A percentile compares a stretch with the other conserved stretches of the same genome.
Conservation (phyloP, 2,888 invertebrate genomes). For the Watsonalla binaria region DNA sequence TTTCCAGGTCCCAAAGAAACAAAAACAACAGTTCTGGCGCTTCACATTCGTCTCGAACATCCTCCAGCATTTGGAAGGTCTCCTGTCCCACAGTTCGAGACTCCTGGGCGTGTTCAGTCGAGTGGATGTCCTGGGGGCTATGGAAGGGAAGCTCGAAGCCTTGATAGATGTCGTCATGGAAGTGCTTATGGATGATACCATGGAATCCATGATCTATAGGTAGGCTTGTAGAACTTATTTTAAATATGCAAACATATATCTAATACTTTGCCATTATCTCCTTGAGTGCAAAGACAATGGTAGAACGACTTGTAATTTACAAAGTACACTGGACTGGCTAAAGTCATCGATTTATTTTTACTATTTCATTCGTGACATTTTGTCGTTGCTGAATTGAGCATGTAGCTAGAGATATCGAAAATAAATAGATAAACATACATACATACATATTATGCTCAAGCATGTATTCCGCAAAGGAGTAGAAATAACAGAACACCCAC, state of each 20-base stretch:
- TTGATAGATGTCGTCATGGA: slow-evolving; percentile 61
- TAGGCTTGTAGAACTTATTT: slow-evolving; percentile 17
- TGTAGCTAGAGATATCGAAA: too few species aligned
- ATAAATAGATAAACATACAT: too few species aligned
- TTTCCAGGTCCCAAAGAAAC: slow-evolving; percentile 52
- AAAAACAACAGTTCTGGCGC: slow-evolving; percentile 65
- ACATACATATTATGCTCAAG: too few species aligned
- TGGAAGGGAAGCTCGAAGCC: slow-evolving; percentile 49
- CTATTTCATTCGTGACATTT: too few species aligned
- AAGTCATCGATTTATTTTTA: too few species aligned
- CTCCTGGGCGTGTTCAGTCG: slow-evolving; percentile 63
- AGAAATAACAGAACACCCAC: too few species aligned
- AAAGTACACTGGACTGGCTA: too few species aligned
- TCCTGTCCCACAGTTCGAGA: slow-evolving; percentile 58
- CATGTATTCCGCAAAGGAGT: too few species aligned
- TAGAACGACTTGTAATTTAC: not conserved
- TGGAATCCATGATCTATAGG: slow-evolving; percentile 67
- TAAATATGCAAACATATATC: not conserved
- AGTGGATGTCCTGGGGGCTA: slow-evolving; percentile 50
- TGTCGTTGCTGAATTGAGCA: too few species aligned
- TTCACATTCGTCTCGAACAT: slow-evolving; percentile 69
- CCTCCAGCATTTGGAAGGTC: slow-evolving; percentile 47
- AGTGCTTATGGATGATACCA: slow-evolving; percentile 63
- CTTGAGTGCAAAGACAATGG: not conserved
- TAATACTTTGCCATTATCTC: not conserved